Conservation (phyloP, 2,888 invertebrate species). For the Epinotia demarniana region DNA sequence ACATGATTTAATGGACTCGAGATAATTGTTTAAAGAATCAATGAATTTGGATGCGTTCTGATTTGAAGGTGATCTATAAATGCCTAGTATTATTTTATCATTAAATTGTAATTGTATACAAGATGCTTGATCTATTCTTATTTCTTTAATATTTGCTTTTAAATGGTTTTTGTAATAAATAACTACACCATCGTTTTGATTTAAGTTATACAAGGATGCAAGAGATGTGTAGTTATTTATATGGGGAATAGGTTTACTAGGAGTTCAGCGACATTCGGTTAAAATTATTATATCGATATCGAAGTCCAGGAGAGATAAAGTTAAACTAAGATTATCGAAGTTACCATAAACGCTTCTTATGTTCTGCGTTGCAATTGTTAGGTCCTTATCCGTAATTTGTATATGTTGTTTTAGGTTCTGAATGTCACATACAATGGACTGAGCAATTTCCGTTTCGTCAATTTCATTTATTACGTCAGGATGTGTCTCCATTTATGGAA, state of each 20-base stretch:
- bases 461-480: background rate
- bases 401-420: background rate
- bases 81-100: background rate
- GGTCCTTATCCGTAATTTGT: background rate
- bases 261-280: background rate
- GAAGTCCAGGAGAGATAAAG: background rate
- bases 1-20: constrained; percentile 6
- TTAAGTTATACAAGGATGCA: background rate
- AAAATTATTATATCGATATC: constrained; percentile 7
- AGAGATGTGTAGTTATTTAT: background rate
- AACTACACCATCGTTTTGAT: constrained; percentile 18
- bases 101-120: constrained; percentile 1
- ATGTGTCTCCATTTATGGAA: background rate
- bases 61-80: too few species aligned
- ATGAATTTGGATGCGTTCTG: constrained; percentile 9
- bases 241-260: constrained; percentile 5
- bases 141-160: constrained; percentile 1
- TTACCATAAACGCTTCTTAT: constrained; percentile 12
- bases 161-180: background rate
- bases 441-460: background rate
- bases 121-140: background rate
- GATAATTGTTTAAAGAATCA: background rate
- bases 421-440: background rate
- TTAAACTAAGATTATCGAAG: background rate
- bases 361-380: constrained; percentile 9